These are phyloP conservation scores for Hyposoter didymator DNA, from an alignment of 2,888 invertebrate species.

Conservation along the genomic window DNA sequence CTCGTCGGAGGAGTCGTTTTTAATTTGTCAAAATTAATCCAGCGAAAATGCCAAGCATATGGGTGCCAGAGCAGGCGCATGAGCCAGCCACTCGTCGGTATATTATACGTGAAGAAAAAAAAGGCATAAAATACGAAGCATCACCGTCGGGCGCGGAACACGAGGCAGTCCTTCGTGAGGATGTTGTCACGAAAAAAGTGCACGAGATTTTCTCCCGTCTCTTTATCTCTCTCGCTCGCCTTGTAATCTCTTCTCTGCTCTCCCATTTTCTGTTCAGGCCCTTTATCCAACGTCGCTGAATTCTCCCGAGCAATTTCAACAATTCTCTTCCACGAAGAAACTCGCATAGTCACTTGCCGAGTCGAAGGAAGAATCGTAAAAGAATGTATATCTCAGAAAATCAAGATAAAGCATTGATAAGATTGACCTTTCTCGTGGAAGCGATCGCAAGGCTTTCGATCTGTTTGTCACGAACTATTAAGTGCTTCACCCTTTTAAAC, in stretches of 20 bases:
- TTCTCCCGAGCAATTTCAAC: background rate
- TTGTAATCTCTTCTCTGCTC: background rate
- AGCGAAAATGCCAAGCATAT: slow-evolving; percentile 61
- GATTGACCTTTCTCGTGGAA: background rate
- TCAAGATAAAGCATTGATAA: background rate
- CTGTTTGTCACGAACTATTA: too few relatives aligned
- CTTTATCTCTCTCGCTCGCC: background rate
- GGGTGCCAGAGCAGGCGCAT: slow-evolving; percentile 45
- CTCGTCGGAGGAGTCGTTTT: slow-evolving; percentile 41
- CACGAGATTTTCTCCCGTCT: background rate
- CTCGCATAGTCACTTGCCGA: background rate
- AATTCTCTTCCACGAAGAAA: background rate
- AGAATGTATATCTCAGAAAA: background rate
- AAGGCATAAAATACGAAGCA: slow-evolving; percentile 1
- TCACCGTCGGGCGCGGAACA: background rate
- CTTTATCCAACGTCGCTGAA: background rate
- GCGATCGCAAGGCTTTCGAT: too few relatives aligned
- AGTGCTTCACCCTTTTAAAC: too few relatives aligned
- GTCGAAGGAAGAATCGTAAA: background rate
- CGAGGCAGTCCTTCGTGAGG: background rate
- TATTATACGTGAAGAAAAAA: background rate
- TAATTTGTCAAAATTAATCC: slow-evolving; percentile 65
- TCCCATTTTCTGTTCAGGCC: background rate
- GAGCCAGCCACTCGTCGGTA: slow-evolving; percentile 18
- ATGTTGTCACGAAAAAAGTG: slow-evolving; percentile 29